Evolutionary conservation across 2,888 invertebrate species (phyloP), one percentile per base, ranked within the genome.

Genomic region (Caenorhabditis sp.): DNA sequence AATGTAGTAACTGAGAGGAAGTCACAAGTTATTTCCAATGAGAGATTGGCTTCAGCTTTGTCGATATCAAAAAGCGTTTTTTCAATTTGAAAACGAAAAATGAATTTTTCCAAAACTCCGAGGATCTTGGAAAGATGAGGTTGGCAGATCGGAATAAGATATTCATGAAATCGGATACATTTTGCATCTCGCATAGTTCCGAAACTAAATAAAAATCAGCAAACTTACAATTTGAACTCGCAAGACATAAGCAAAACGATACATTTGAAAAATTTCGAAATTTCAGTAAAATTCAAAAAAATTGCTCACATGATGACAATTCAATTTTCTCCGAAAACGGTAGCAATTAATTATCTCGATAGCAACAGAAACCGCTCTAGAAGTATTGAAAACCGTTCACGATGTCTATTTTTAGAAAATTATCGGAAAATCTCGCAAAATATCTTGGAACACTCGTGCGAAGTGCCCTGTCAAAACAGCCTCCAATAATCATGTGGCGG

Each of bases 401-500:
- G n/a, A n/a, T n/a, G n/a, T n/a, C n/a, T n/a, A 11, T 40, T 40
- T 40, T 11, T 11, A 13, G 6, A 40, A 5, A 40, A 40, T 11
- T 11, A 11, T 40, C 40, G 40, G 13, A 6, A 40, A 51, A 51
- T 11, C 13, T 11, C 2, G 11, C 13, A 11, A 15, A 51, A 51
- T 20, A 51, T 51, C 51, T 2, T 1, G 15, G 24, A 26, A 26
- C 22, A 51, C 26, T 51, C 24, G 28, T 58, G 58, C 13, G 37
- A 13, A 1, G 35, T 28, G 32, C 9, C 18, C 55, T n/a, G 55
- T 37, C 35, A 37, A 58, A 58, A 58, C 58, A 58, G 13, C n/a
- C 32, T 28, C 32, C 28, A 32, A 56, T 56, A 28, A 56, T 56
- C 55, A 58, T 58, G 58, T 37, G 58, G 55, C 58, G 26, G 37